Evolutionary conservation across 1,140 invertebrate genomes (phyloP).

Genomic region (Pollicipes pollicipes): DNA sequence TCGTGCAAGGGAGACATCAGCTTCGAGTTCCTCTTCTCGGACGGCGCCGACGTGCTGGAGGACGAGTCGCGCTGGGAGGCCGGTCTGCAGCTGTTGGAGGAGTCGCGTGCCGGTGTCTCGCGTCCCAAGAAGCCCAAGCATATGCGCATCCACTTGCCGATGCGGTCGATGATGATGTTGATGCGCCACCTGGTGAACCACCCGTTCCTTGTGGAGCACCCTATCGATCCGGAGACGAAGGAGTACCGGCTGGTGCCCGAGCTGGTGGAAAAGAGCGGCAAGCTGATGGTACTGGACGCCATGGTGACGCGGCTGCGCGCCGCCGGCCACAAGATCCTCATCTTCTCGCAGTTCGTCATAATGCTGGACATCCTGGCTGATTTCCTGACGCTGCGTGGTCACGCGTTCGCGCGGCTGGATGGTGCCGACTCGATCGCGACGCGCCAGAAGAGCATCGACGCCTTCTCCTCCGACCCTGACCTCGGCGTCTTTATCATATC

Average conservation of each 20-base stretch:
- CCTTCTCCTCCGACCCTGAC: constrained; percentile 47
- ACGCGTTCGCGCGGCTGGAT: constrained; percentile 31
- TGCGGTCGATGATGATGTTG: constrained; percentile 31
- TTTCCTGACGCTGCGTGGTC: constrained; percentile 24
- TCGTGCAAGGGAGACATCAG: not conserved
- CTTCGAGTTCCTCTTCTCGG: constrained; percentile 8
- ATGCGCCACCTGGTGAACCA: constrained; percentile 50
- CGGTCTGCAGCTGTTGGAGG: constrained; percentile 8
- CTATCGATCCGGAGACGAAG: constrained; percentile 17
- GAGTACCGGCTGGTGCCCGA: constrained; percentile 3
- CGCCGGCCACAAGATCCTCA: constrained; percentile 42
- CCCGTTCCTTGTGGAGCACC: constrained; percentile 45
- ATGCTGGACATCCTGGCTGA: constrained; percentile 31
- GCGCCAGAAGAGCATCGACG: constrained; percentile 60
- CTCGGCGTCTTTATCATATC: constrained; percentile 69
- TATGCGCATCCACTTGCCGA: constrained; percentile 14
- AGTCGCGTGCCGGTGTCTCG: not conserved
- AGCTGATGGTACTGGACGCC: constrained; percentile 61
- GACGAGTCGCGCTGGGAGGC: not conserved
- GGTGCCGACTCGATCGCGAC: constrained; percentile 26
- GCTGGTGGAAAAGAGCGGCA: constrained; percentile 62
- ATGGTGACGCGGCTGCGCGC: constrained; percentile 51
- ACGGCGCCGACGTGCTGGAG: not conserved
- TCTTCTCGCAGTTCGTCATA: constrained; percentile 35
- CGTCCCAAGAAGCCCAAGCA: constrained; percentile 5